These are phyloP conservation scores for Auanema freiburgensis DNA, from an alignment of 2,888 invertebrate species.

Conservation along the genomic window DNA sequence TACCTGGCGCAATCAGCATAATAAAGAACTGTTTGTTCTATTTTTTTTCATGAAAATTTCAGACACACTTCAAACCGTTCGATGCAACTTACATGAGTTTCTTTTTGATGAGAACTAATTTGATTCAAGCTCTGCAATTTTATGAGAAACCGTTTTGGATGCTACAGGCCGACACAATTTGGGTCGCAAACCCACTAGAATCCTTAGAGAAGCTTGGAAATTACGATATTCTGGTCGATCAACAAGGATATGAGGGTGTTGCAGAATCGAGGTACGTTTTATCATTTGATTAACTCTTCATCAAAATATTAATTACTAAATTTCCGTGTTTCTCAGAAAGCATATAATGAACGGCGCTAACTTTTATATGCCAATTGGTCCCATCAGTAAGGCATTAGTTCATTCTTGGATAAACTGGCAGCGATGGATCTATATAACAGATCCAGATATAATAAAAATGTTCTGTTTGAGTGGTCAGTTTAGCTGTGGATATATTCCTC, in stretches of 20 bases:
- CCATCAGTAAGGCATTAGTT: constrained; percentile 25
- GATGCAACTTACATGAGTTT: constrained; percentile 54
- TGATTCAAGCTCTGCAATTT: constrained; percentile 43
- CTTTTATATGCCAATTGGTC: constrained; percentile 34
- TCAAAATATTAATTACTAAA: too few species aligned
- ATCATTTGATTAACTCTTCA: too few species aligned
- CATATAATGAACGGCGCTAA: constrained; percentile 51
- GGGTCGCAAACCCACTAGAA: constrained; percentile 24
- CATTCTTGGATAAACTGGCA: constrained; percentile 39
- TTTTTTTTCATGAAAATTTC: constrained; percentile 4
- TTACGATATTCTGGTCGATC: constrained; percentile 44
- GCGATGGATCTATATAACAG: constrained; percentile 46
- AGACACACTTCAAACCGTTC: constrained; percentile 45
- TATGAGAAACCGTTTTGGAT: constrained; percentile 49
- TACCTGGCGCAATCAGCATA: not conserved
- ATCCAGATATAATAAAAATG: constrained; percentile 50
- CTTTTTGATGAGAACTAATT: constrained; percentile 50
- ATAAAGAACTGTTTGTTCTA: not conserved
- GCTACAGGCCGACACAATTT: constrained; percentile 49
- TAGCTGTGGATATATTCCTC: constrained; percentile 42
- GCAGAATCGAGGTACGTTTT: constrained; percentile 19
- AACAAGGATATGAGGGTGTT: constrained; percentile 39
- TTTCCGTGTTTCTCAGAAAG: constrained; percentile 29
- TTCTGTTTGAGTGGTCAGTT: constrained; percentile 46
- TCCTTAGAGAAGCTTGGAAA: not conserved